phyloP scores from a whole-genome alignment of 2,113 vertebrate genomes.

The Charadrius vociferus region DNA sequence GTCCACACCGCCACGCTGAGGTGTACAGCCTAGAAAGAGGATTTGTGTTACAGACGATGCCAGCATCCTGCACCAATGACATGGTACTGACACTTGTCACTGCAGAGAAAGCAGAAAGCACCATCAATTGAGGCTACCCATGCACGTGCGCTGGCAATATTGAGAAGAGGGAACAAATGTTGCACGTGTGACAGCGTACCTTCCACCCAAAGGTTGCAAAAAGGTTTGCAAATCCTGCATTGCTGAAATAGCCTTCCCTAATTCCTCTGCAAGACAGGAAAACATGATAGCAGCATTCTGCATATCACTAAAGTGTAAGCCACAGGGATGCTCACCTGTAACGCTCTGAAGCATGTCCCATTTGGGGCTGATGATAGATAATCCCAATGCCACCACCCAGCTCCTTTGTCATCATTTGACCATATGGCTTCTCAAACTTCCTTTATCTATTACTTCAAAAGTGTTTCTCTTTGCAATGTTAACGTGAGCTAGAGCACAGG shows the following conservation, averaged over 20 bases:
- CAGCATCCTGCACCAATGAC: background rate
- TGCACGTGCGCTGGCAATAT: background rate
- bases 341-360: accelerated
- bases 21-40: background rate
- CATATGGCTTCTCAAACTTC: background rate
- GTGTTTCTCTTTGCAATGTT: background rate
- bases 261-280: background rate
- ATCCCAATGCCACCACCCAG: background rate
- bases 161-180: background rate
- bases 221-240: background rate
- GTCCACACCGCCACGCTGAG: accelerated
- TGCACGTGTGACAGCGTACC: background rate
- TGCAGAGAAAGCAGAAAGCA: background rate
- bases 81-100: background rate
- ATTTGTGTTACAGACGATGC: background rate
- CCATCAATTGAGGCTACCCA: background rate
- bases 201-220: background rate
- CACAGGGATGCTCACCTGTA: background rate
- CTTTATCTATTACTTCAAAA: background rate
- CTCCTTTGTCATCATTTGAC: background rate
- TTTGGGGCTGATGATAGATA: background rate
- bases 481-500: constrained; percentile 13
- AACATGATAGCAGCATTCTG: background rate
- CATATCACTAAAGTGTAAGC: background rate
- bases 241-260: background rate